Conservation (phyloP, 2,888 invertebrate species). For the Danaus chrysippus region DNA sequence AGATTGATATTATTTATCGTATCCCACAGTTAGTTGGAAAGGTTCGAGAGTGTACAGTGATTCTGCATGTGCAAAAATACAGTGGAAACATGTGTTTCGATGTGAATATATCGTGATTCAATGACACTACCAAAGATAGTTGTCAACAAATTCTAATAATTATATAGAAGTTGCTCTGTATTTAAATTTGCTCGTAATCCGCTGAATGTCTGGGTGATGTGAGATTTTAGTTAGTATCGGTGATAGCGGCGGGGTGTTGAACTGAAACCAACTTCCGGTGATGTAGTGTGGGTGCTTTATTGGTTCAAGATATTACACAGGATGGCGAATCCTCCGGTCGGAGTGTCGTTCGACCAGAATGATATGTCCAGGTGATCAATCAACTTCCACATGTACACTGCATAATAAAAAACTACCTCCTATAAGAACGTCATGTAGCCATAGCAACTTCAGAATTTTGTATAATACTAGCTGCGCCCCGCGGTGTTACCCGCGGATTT, state of each 20-base stretch:
- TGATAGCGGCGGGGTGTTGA: constrained; percentile 50
- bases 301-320: constrained; percentile 44
- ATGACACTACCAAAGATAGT: constrained; percentile 51
- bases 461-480: too few relatives aligned
- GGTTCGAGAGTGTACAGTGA: constrained; percentile 50
- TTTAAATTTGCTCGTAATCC: constrained; percentile 34
- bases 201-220: constrained; percentile 34
- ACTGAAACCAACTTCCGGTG: constrained; percentile 52
- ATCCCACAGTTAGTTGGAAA: constrained; percentile 55
- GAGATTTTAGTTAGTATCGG: constrained; percentile 36
- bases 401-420: neutral
- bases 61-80: constrained; percentile 50
- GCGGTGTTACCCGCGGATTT: too few relatives aligned
- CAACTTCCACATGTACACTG: neutral
- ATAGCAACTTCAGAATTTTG: neutral
- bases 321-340: constrained; percentile 78
- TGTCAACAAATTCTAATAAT: constrained; percentile 70
- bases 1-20: constrained; percentile 59
- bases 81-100: constrained; percentile 75
- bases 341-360: constrained; percentile 84
- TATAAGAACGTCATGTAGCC: neutral
- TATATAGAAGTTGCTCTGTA: constrained; percentile 42
- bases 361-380: constrained; percentile 80
- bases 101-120: constrained; percentile 66
- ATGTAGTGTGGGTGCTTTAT: constrained; percentile 55